Percentiles rank a stretch among this genome's conserved stretches.
These are phyloP conservation scores for Hesperia comma DNA, from an alignment of 2,888 invertebrate species.

Conservation along the genomic window DNA sequence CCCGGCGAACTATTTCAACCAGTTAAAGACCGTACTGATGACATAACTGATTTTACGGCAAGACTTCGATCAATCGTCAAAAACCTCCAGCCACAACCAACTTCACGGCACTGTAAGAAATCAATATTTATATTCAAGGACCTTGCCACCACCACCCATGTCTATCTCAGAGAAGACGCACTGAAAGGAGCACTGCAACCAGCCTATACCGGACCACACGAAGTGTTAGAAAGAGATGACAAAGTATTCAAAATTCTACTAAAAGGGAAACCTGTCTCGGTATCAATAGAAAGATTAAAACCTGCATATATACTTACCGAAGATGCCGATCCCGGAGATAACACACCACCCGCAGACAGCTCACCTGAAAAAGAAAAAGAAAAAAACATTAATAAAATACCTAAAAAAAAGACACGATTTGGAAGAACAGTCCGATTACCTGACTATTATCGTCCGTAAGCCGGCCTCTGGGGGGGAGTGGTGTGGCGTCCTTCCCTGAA, in stretches of 20 bases:
- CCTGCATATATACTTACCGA: slow-evolving; percentile 41
- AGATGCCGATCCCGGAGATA: not conserved
- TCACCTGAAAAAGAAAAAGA: slow-evolving; percentile 1
- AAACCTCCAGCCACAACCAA: not conserved
- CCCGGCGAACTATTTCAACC: slow-evolving; percentile 7
- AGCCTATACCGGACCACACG: slow-evolving; percentile 48
- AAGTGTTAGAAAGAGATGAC: slow-evolving; percentile 41
- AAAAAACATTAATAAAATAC: not conserved
- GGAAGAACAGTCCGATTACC: slow-evolving; percentile 4
- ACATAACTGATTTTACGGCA: not conserved
- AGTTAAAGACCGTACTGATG: not conserved
- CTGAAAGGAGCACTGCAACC: slow-evolving; percentile 44
- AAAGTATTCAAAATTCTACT: slow-evolving; percentile 44
- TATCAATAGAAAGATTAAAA: slow-evolving; percentile 46
- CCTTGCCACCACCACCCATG: slow-evolving; percentile 35
- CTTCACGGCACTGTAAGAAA: not conserved
- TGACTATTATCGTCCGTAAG: not conserved
- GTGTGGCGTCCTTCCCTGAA: not conserved
- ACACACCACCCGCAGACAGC: not conserved
- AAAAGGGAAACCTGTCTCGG: slow-evolving; percentile 42
- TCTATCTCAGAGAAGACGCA: slow-evolving; percentile 46
- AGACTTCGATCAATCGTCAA: not conserved
- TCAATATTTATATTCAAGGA: not conserved
- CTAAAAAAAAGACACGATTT: not conserved
- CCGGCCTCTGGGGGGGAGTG: slow-evolving; percentile 1